phyloP scores from a whole-genome alignment of 2,113 vertebrate species.

The Phrynosoma blainvillii region DNA sequence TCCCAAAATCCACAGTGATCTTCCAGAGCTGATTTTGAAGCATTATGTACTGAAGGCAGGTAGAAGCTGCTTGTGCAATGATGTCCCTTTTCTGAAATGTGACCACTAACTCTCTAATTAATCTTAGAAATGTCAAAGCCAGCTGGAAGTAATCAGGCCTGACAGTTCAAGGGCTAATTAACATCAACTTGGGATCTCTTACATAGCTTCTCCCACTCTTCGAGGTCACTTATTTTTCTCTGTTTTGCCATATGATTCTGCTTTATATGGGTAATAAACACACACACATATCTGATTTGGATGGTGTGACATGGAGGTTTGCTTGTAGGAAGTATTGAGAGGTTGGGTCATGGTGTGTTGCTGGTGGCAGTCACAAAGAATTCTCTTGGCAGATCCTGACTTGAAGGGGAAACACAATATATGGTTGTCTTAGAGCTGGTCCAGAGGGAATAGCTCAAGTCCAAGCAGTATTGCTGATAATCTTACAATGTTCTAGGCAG shows the following conservation, averaged over 20 bases:
- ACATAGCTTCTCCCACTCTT: constrained; percentile 57
- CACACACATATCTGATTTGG: neutral
- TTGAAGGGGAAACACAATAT: constrained; percentile 32
- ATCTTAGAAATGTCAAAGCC: constrained; percentile 76
- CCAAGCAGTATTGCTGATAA: constrained; percentile 11
- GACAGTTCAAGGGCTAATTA: constrained; percentile 80
- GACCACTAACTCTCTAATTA: constrained; percentile 75
- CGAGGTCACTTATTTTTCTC: constrained; percentile 61
- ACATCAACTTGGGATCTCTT: constrained; percentile 67
- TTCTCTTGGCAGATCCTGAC: constrained; percentile 17
- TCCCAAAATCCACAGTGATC: constrained; percentile 19
- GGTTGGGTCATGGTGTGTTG: neutral
- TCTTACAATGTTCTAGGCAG: constrained; percentile 20
- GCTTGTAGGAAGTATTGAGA: neutral
- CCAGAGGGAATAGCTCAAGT: neutral
- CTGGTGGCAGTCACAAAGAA: constrained; percentile 14
- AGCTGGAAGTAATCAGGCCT: constrained; percentile 71
- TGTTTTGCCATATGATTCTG: constrained; percentile 33
- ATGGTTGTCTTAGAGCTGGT: constrained; percentile 15
- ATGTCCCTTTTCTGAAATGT: constrained; percentile 63
- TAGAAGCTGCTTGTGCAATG: constrained; percentile 45
- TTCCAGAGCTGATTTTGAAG: constrained; percentile 36
- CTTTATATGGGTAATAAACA: neutral
- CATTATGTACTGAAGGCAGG: constrained; percentile 42
- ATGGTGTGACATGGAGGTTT: constrained; percentile 27